A percentile compares a stretch with the other conserved stretches of the same genome.
These are phyloP conservation scores for Venustoraphidia nigricollis DNA, from an alignment of 2,888 invertebrate genomes.

Conservation along the genomic window DNA sequence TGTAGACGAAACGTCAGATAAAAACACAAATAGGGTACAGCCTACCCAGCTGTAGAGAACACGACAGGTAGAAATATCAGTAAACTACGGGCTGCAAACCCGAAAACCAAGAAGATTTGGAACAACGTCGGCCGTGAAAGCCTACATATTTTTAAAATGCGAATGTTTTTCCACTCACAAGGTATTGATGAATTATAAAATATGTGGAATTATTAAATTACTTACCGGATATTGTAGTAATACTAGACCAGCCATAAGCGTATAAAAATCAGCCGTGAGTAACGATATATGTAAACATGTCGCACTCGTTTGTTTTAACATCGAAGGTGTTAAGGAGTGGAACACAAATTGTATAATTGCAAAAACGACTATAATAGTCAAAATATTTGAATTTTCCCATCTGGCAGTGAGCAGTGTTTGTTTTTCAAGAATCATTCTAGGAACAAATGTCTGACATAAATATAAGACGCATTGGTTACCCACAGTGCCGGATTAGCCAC, in stretches of 20 bases:
- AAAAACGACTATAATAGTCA: constrained; percentile 34
- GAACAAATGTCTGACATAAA: constrained; percentile 7
- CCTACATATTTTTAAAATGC: no score
- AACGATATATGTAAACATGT: constrained; percentile 69
- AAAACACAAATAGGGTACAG: no score
- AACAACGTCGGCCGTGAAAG: no score
- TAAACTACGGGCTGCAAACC: no score
- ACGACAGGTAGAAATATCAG: no score
- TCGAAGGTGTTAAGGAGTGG: constrained; percentile 59
- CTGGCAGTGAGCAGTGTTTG: constrained; percentile 47
- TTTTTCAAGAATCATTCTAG: constrained; percentile 47
- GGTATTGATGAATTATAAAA: no score
- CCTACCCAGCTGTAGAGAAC: no score
- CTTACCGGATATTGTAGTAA: constrained; percentile 66
- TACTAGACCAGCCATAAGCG: constrained; percentile 62
- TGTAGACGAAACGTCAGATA: no score
- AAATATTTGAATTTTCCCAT: constrained; percentile 43
- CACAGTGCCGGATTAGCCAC: no score
- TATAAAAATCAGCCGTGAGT: constrained; percentile 72
- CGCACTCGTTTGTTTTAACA: constrained; percentile 64
- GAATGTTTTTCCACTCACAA: no score
- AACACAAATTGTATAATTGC: constrained; percentile 59
- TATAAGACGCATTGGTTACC: neutral
- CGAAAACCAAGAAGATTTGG: no score
- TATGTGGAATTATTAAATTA: neutral